These are phyloP conservation scores for Azemiops feae DNA, from an alignment of 2,113 vertebrate species.

Conservation along the genomic window DNA sequence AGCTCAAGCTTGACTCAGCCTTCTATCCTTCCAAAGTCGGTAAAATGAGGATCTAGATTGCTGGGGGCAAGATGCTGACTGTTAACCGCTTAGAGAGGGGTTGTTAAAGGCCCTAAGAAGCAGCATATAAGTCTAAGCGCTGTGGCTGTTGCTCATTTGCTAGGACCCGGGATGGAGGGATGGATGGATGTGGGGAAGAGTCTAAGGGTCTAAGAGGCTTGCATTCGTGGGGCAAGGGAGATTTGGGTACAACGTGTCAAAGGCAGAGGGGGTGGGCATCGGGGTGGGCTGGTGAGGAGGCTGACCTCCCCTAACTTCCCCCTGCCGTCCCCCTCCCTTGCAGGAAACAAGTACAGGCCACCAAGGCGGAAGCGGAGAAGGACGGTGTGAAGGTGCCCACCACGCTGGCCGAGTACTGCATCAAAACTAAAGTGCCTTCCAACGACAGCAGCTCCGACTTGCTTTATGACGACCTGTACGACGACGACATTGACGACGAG, in stretches of 20 bases:
- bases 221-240: not conserved
- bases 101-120: no score
- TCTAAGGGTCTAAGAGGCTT: not conserved
- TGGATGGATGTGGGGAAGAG: not conserved
- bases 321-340: not conserved
- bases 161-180: not conserved
- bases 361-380: conserved; percentile 92
- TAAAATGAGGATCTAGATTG: no score
- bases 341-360: conserved; percentile 95
- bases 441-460: conserved; percentile 98
- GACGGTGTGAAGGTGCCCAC: conserved; percentile 97
- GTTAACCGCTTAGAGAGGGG: no score
- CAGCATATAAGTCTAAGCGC: no score
- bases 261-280: no score
- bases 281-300: not conserved
- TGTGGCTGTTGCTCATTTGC: not conserved
- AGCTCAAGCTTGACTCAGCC: no score
- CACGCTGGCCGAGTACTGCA: conserved; percentile 96
- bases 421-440: conserved; percentile 99
- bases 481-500: conserved; percentile 94
- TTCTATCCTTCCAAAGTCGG: no score
- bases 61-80: no score
- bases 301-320: not conserved
- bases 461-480: conserved; percentile 96
- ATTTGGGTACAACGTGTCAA: not conserved